These are phyloP conservation scores for Gerris buenoi DNA, from an alignment of 1,140 invertebrate species.

Conservation along the genomic window DNA sequence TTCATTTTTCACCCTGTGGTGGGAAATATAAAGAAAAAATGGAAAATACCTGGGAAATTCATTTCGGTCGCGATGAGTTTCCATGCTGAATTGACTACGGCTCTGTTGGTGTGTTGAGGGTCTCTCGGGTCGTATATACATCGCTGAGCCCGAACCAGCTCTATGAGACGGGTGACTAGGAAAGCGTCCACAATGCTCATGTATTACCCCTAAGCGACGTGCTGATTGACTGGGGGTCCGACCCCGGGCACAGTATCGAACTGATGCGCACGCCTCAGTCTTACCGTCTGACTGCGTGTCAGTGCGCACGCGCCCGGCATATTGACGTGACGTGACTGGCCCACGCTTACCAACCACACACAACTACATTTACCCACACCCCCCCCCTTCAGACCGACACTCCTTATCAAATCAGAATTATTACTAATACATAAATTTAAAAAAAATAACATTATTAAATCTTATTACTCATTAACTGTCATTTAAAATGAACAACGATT, in stretches of 20 bases:
- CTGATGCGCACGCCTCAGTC: background rate
- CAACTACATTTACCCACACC: background rate
- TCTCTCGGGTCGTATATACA: conserved; percentile 13
- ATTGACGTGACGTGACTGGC: conserved; percentile 4
- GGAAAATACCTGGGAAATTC: conserved; percentile 9
- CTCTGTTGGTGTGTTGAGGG: conserved; percentile 10
- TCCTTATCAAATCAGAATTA: background rate
- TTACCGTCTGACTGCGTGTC: background rate
- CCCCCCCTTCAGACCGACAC: background rate
- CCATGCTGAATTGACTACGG: conserved; percentile 9
- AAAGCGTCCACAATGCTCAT: conserved; percentile 11
- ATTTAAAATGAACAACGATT: too few species aligned
- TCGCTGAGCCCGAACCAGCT: conserved; percentile 3
- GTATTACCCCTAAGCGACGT: background rate
- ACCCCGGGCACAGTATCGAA: background rate
- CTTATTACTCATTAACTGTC: too few species aligned
- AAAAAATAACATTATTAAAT: too few species aligned
- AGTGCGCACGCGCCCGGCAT: background rate
- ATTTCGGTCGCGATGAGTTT: conserved; percentile 12
- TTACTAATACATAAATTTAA: too few species aligned
- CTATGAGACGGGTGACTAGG: conserved; percentile 9
- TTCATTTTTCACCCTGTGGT: too few species aligned
- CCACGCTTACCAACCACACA: background rate
- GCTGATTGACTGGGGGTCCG: background rate
- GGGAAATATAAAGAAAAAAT: too few species aligned